Base-by-base conservation (phyloP, 2,113 vertebrate species). In the Monopterus albus region DNA sequence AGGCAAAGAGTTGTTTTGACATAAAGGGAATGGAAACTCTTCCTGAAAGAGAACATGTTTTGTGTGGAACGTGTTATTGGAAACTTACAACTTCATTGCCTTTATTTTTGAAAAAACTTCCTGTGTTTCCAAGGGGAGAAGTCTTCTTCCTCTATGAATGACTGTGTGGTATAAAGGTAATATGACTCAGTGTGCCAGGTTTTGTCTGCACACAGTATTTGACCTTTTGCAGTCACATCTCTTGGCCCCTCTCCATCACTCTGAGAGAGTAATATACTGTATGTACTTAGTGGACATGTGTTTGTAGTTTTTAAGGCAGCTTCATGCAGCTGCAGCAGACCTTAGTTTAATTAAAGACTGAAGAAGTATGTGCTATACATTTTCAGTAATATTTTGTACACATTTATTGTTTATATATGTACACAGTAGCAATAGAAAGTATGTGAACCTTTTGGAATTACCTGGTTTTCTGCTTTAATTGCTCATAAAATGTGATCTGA, bases 281-380 rank as follows among this genome's bases (percentile, higher is more conserved):
- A 56, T 33, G n/a, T 11, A 21, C 55, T n/a, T n/a, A n/a, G n/a
- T n/a, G n/a, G n/a, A n/a, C n/a, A n/a, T n/a, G n/a, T n/a, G n/a
- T n/a, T n/a, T n/a, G n/a, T n/a, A n/a, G n/a, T n/a, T n/a, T n/a
- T n/a, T n/a, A n/a, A n/a, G n/a, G 33, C 49, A 40, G 42, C 33
- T 57, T 53, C n/a, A 20, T 39, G 8, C 2, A 59, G 26, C 56
- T 66, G 67, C 69, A 60, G 33, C 56, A 56, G 39, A 47, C 18
- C 13, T n/a, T 39, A 6, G 50, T 80, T 71, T 60, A 42, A 83
- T 55, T 71, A 78, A 83, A 82, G 6, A 57, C n/a, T n/a, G 52
- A 49, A 49, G 0, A 55, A 58, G 4, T 29, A 33, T 43, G 2
- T 61, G 15, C 0, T 15, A 8, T 17, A 18, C 0, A 9, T 23